Evolutionary conservation across 2,113 vertebrate species (phyloP).

Genomic region (Zootoca vivipara): DNA sequence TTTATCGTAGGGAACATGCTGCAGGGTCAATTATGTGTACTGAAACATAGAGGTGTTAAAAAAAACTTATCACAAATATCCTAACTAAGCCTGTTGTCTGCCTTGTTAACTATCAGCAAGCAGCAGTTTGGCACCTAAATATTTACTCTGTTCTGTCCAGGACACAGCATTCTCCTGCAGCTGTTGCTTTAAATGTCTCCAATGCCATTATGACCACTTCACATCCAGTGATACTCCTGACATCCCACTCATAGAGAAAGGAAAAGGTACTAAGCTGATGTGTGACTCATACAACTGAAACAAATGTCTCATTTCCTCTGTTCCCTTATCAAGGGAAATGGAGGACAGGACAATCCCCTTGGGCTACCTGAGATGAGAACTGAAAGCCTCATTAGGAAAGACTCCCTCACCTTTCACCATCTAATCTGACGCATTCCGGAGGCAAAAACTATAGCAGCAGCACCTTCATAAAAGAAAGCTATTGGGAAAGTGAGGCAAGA

Average conservation of each 20-base stretch:
- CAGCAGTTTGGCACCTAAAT: not conserved
- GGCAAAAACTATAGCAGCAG: not conserved
- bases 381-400: constrained; percentile 12
- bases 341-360: constrained; percentile 5
- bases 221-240: constrained; percentile 10
- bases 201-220: not conserved
- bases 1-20: constrained; percentile 20
- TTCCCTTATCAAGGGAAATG: not conserved
- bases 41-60: constrained; percentile 6
- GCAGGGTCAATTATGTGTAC: not conserved
- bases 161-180: not conserved
- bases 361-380: constrained; percentile 11
- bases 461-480: not conserved
- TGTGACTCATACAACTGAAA: not conserved
- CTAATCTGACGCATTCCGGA: constrained; percentile 6
- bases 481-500: constrained; percentile 29
- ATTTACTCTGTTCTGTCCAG: constrained; percentile 27
- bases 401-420: not conserved
- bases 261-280: not conserved
- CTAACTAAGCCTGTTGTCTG: not conserved
- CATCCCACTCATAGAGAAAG: not conserved
- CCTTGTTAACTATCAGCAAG: constrained; percentile 16
- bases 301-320: constrained; percentile 17
- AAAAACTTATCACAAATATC: constrained; percentile 18
- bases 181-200: constrained; percentile 38